Conservation (phyloP, 1,140 invertebrate species). For the Bacillus rossius region DNA sequence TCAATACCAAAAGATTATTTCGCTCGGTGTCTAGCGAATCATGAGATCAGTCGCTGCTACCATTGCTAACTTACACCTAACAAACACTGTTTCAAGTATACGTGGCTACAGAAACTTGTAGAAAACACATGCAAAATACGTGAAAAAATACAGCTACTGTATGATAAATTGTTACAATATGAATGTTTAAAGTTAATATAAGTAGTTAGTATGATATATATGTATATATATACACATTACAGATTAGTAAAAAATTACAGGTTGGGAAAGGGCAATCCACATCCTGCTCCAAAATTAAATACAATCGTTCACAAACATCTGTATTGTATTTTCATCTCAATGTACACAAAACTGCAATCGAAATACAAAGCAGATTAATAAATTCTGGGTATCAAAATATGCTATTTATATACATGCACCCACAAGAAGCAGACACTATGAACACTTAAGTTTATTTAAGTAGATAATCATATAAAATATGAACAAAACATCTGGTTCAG, state of each 20-base stretch:
- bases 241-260: constrained; percentile 2
- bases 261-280: constrained; percentile 3
- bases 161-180: neutral
- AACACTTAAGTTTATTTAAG: neutral
- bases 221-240: neutral
- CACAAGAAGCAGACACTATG: neutral
- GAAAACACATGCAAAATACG: constrained; percentile 10
- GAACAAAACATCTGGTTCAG: neutral
- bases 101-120: constrained; percentile 2
- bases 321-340: neutral
- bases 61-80: neutral
- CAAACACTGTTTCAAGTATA: constrained; percentile 1
- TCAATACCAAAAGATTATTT: neutral
- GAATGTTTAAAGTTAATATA: constrained; percentile 1
- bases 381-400: neutral
- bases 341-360: neutral
- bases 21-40: neutral
- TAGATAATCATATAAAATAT: neutral
- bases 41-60: neutral
- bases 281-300: constrained; percentile 8
- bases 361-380: neutral
- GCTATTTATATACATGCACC: neutral
- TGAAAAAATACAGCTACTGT: constrained; percentile 10
- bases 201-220: constrained; percentile 8
- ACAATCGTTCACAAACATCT: constrained; percentile 3